These are phyloP conservation scores for Chironomus tepperi DNA, from an alignment of 1,140 invertebrate species.

Conservation along the genomic window DNA sequence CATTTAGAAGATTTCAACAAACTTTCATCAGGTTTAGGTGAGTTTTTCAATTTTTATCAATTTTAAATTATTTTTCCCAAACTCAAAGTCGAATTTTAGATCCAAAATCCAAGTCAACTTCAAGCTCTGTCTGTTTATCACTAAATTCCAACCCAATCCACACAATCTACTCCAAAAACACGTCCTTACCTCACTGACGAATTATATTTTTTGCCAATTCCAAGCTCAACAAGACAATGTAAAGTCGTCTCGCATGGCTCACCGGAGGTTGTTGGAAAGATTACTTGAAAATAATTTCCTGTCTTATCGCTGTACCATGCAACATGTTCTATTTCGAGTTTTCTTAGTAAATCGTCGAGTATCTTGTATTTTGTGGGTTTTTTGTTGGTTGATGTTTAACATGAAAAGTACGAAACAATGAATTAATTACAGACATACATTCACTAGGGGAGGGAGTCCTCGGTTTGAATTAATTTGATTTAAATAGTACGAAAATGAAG, in stretches of 20 bases:
- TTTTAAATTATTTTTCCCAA: too few species aligned
- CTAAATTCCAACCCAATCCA: not conserved
- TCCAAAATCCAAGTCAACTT: not conserved
- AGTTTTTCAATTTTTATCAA: too few species aligned
- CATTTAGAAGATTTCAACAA: too few species aligned
- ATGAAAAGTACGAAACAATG: slow-evolving; percentile 5
- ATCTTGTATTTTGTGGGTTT: too few species aligned
- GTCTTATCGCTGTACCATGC: slow-evolving; percentile 57
- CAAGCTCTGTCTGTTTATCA: too few species aligned
- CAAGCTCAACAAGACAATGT: slow-evolving; percentile 59
- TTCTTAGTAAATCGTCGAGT: slow-evolving; percentile 52
- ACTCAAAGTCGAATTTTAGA: too few species aligned
- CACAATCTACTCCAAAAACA: not conserved
- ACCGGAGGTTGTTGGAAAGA: slow-evolving; percentile 57
- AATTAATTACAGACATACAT: slow-evolving; percentile 2
- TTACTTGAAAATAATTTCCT: slow-evolving; percentile 57
- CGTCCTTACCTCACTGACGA: slow-evolving; percentile 56
- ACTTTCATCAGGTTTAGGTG: too few species aligned
- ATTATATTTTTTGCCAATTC: slow-evolving; percentile 57
- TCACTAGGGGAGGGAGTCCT: not conserved
- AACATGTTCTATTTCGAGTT: slow-evolving; percentile 57
- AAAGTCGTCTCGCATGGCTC: slow-evolving; percentile 60
- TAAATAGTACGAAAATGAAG: too few species aligned
- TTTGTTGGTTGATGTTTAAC: not conserved
- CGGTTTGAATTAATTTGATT: slow-evolving; percentile 25